These are phyloP conservation scores for Gortyna flavago DNA, from an alignment of 2,888 invertebrate genomes.

Conservation along the genomic window DNA sequence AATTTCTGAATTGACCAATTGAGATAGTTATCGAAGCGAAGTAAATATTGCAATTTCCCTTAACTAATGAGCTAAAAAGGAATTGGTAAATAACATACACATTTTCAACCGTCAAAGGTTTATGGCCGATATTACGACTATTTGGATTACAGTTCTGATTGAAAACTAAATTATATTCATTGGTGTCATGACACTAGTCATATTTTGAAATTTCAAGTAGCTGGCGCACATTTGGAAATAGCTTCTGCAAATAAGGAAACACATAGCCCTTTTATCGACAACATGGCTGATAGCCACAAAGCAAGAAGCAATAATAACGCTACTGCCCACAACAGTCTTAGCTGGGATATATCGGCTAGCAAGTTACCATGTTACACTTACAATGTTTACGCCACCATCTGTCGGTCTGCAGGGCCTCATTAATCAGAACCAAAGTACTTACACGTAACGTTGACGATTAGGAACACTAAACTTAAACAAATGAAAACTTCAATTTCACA, in stretches of 20 bases:
- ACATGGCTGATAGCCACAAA: neutral
- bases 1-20: neutral
- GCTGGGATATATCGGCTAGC: slow-evolving; percentile 57
- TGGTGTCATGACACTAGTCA: neutral
- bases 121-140: neutral
- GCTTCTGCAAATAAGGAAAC: neutral
- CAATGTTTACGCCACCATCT: slow-evolving; percentile 44
- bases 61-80: neutral
- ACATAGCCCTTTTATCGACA: neutral
- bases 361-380: slow-evolving; percentile 44
- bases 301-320: slow-evolving; percentile 17
- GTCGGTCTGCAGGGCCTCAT: slow-evolving; percentile 34
- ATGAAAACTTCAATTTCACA: slow-evolving; percentile 40
- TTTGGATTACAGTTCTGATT: slow-evolving; percentile 11
- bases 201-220: neutral
- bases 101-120: slow-evolving; percentile 2
- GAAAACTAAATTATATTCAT: slow-evolving; percentile 35
- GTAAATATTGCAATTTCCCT: slow-evolving; percentile 1
- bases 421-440: slow-evolving; percentile 33
- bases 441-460: slow-evolving; percentile 24
- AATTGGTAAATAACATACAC: neutral
- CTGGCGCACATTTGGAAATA: neutral
- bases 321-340: slow-evolving; percentile 45
- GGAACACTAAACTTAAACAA: slow-evolving; percentile 25
- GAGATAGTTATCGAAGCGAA: neutral